These are phyloP conservation scores for Bettongia penicillata DNA, from an alignment of 2,113 vertebrate genomes.

Conservation along the genomic window DNA sequence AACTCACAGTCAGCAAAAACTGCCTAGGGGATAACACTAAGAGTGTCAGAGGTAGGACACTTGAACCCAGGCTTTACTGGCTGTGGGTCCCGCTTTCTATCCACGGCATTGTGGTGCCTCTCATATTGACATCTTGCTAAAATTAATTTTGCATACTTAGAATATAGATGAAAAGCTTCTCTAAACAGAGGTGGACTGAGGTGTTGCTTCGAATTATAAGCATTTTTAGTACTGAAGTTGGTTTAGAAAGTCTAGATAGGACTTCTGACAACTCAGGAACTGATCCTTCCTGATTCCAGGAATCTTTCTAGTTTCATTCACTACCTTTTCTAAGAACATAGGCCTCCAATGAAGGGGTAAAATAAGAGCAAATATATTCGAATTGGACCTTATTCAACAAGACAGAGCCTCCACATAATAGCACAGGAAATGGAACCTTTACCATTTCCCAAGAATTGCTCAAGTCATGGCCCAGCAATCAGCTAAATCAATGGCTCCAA, in stretches of 20 bases:
- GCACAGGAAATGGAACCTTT: background rate
- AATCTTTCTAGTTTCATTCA: background rate
- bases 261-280: slow-evolving; percentile 18
- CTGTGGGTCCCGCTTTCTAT: background rate
- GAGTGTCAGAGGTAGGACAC: background rate
- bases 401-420: background rate
- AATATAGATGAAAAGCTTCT: slow-evolving; percentile 13
- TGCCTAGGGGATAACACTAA: background rate
- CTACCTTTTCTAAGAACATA: background rate
- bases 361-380: background rate
- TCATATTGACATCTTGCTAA: background rate
- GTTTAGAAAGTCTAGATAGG: slow-evolving; percentile 11
- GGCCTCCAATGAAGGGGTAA: background rate
- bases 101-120: background rate
- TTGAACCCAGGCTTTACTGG: background rate
- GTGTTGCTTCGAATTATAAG: background rate
- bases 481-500: background rate
- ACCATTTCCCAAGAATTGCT: slow-evolving; percentile 7
- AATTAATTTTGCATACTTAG: background rate
- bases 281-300: background rate
- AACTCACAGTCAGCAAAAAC: background rate
- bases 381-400: slow-evolving; percentile 12
- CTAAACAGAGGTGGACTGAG: background rate
- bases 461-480: background rate
- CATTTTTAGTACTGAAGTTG: slow-evolving; percentile 25